Evolutionary conservation across 2,113 vertebrate genomes (phyloP).

Genomic region (Morphnarchus princeps): DNA sequence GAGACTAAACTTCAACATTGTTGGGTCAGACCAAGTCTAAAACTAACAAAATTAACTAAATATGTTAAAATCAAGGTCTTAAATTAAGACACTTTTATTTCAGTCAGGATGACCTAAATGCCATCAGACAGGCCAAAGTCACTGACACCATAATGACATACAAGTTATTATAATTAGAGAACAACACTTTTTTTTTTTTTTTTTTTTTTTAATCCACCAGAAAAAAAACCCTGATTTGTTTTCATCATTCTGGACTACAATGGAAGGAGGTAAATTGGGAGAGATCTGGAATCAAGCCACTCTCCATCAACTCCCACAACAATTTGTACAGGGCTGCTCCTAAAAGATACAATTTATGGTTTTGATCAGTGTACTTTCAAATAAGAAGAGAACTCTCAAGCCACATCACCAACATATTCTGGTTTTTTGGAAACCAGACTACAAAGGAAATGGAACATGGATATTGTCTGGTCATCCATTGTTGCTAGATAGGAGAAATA

Average conservation of each 20-base stretch:
- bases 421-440: background rate
- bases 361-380: background rate
- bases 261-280: background rate
- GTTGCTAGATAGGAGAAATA: background rate
- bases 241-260: background rate
- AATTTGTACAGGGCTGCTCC: background rate
- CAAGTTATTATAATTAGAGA: background rate
- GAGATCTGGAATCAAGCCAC: background rate
- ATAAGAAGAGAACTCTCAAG: background rate
- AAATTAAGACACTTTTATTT: background rate
- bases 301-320: background rate
- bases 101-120: background rate
- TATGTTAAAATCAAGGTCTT: background rate
- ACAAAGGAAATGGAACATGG: background rate
- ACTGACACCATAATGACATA: background rate
- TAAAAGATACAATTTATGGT: background rate
- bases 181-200: background rate
- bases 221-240: background rate
- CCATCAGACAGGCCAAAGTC: background rate
- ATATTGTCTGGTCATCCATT: background rate
- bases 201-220: background rate
- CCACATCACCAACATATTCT: background rate
- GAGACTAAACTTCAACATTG: background rate
- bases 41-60: background rate
- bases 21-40: background rate